Conservation (phyloP, 2,113 vertebrate species). For the Dicerorhinus sumatrensis region DNA sequence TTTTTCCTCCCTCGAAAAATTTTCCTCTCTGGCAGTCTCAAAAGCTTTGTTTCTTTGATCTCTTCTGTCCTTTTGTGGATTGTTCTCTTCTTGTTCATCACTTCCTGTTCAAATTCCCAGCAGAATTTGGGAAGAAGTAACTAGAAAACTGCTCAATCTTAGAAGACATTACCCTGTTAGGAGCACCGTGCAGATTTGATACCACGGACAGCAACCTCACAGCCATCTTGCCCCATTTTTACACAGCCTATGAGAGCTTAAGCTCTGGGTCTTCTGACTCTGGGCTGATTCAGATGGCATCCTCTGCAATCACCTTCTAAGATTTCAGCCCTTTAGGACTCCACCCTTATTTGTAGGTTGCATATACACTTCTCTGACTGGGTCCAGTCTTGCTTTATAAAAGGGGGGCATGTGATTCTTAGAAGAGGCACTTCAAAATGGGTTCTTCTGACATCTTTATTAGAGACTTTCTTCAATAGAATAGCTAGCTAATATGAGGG, state of each 20-base stretch:
- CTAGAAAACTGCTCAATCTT: not conserved
- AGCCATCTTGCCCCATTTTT: not conserved
- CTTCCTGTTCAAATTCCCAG: not conserved
- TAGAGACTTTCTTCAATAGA: not conserved
- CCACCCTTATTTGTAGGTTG: not conserved
- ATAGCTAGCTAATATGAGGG: not conserved
- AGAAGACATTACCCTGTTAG: accelerated
- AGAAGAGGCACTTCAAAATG: not conserved
- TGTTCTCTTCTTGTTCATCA: not conserved
- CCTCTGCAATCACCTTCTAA: not conserved
- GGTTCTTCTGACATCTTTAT: not conserved
- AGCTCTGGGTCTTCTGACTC: not conserved
- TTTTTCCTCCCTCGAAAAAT: not conserved
- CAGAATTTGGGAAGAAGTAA: not conserved
- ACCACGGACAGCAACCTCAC: accelerated
- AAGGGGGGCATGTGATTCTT: not conserved
- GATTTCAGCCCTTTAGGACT: not conserved
- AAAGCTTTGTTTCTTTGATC: not conserved
- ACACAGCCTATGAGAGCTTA: too few relatives aligned
- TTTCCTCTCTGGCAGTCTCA: not conserved
- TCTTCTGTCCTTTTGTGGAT: not conserved
- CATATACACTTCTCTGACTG: not conserved
- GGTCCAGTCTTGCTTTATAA: not conserved
- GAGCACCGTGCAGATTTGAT: accelerated
- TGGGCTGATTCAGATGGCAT: not conserved